A percentile compares a stretch with the other conserved stretches of the same genome.
Evolutionary conservation across 2,888 invertebrate species (phyloP).

Genomic region (Embidobia sp.): DNA sequence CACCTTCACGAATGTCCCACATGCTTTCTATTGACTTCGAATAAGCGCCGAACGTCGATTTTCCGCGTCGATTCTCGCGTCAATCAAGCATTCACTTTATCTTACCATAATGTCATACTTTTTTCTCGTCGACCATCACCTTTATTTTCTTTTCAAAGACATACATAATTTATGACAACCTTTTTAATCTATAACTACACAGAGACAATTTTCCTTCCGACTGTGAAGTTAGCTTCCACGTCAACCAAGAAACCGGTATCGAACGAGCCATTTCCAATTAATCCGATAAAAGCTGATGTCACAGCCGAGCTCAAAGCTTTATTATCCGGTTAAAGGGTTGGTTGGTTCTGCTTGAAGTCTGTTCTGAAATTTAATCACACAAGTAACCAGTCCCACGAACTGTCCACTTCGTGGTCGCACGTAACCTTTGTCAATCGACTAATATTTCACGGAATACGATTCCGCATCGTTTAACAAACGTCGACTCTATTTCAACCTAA

Average conservation of each 20-base stretch:
- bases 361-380: conserved; percentile 39
- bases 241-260: conserved; percentile 36
- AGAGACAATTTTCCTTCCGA: conserved; percentile 16
- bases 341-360: too few relatives aligned
- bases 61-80: conserved; percentile 9
- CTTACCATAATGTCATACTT: not conserved
- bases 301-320: conserved; percentile 43
- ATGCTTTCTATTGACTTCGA: too few relatives aligned
- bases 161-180: conserved; percentile 34
- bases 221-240: conserved; percentile 29
- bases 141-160: conserved; percentile 5
- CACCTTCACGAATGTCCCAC: too few relatives aligned
- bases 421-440: too few relatives aligned
- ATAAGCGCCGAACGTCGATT: not conserved
- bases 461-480: too few relatives aligned
- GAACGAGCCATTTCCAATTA: conserved; percentile 47
- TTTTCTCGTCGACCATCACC: not conserved
- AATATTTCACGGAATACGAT: too few relatives aligned
- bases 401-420: too few relatives aligned
- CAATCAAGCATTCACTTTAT: conserved; percentile 10
- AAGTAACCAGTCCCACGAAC: too few relatives aligned
- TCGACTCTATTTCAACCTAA: too few relatives aligned
- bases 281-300: conserved; percentile 49
- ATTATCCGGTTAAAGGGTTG: conserved; percentile 42
- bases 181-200: conserved; percentile 1